phyloP scores from a whole-genome alignment of 1,140 invertebrate genomes.

The Bombus consobrinus region DNA sequence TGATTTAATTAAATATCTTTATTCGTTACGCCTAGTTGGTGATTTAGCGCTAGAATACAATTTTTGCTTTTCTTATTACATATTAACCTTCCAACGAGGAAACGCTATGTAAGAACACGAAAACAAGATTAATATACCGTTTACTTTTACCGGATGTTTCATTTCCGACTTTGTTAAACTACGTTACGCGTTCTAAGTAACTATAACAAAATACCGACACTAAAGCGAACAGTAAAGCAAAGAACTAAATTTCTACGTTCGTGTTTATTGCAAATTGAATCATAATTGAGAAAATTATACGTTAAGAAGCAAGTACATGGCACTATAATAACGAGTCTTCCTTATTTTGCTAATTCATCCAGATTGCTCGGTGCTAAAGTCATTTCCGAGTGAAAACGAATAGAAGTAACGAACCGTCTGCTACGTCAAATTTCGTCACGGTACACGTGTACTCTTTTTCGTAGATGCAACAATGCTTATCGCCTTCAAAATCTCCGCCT shows the following conservation, averaged over 20 bases:
- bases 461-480: neutral
- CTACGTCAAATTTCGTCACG: conserved; percentile 3
- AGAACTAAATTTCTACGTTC: neutral
- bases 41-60: neutral
- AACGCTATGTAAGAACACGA: neutral
- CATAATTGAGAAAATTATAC: neutral
- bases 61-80: neutral
- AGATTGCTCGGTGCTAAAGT: neutral
- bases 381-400: neutral
- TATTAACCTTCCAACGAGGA: neutral
- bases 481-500: neutral
- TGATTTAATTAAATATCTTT: conserved; percentile 39
- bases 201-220: neutral
- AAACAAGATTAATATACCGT: neutral
- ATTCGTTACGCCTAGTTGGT: conserved; percentile 18
- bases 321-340: neutral
- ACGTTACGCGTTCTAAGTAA: neutral
- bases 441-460: neutral
- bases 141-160: neutral
- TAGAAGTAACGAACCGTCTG: neutral
- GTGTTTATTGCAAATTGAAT: neutral
- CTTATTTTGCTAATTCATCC: neutral
- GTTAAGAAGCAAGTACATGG: neutral
- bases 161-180: neutral
- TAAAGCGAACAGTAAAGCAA: neutral